Conservation (phyloP, 2,888 invertebrate species). For the Agrotis clavis region DNA sequence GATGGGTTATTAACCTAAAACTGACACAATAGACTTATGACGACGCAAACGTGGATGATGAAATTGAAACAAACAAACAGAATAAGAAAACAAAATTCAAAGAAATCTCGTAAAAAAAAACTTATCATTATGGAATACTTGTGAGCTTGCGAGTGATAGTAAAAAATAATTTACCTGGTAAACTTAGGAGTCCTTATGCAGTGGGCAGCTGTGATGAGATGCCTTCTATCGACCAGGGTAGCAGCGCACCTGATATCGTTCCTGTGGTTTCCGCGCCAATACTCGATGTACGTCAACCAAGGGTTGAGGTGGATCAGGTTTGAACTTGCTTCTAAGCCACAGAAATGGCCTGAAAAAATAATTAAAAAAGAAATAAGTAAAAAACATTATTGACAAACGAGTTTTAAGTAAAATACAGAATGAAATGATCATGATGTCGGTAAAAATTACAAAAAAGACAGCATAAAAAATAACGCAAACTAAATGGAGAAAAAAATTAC, state of each 20-base stretch:
- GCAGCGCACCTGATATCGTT: conserved; percentile 68
- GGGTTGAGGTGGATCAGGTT: conserved; percentile 72
- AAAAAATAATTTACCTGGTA: conserved; percentile 48
- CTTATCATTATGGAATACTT: neutral
- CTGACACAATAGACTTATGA: too few species aligned
- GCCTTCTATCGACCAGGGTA: conserved; percentile 63
- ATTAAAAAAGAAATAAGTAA: neutral
- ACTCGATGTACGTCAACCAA: conserved; percentile 73
- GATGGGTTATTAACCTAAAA: neutral
- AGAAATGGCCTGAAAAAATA: conserved; percentile 30
- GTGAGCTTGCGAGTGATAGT: too few species aligned
- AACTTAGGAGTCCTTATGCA: conserved; percentile 67
- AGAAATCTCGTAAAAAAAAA: too few species aligned
- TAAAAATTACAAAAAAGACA: neutral
- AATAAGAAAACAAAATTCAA: too few species aligned
- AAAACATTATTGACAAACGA: neutral
- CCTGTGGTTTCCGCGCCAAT: conserved; percentile 57
- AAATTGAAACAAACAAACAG: neutral
- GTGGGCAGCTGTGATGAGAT: conserved; percentile 75
- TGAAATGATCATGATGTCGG: too few species aligned
- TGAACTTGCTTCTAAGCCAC: conserved; percentile 59
- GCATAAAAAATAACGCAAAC: neutral
- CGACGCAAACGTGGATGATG: neutral
- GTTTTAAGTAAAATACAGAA: neutral
- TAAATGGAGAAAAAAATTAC: neutral